Evolutionary conservation across 2,113 vertebrate species (phyloP), one percentile per base, ranked within the genome.

Genomic region (Podarcis raffonei): DNA sequence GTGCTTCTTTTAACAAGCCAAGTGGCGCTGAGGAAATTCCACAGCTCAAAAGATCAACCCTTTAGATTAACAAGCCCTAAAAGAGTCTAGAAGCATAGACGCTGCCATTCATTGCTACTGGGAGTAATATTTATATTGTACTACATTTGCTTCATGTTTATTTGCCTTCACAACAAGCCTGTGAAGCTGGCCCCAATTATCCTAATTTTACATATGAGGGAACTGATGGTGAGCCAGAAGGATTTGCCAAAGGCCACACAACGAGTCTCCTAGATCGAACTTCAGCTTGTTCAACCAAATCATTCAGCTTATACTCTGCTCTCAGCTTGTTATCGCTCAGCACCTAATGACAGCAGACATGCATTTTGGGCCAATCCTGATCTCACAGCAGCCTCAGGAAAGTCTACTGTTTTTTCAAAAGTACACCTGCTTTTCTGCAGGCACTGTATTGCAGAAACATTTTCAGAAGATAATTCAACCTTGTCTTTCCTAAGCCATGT

Each of bases 381-480:
- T 4, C 90, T 85, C 87, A 77, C n/a, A 74, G 13, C 20, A 42
- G 5, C 30, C 23, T 32, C 20, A 74, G 9, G 78, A 62, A 78
- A 77, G 27, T 71, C 76, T 48, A 1, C 22, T 0, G 30, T 23
- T 84, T 39, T 89, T 65, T 39, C 82, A 81, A 22, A 37, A 53
- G 30, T 66, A 1, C 20, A 75, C 35, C 68, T 75, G 81, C 75
- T 16, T 1, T 6, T 13, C 30, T 37, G 42, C 27, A 76, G 75
- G 25, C 0, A 74, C 8, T 23, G 68, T 57, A 88, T 25, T 2
- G 1, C n/a, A 62, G 71, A 91, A 16, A 77, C 30, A 15, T 76
- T 42, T n/a, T 77, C 66, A 87, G 84, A 94, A 53, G 42, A 79
- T 69, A 76, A 95, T 92, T 85, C 65, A 37, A 84, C 72, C n/a